Evolutionary conservation across 2,888 invertebrate genomes (phyloP), one percentile per base, ranked within the genome.

Genomic region (Craniophora ligustri): DNA sequence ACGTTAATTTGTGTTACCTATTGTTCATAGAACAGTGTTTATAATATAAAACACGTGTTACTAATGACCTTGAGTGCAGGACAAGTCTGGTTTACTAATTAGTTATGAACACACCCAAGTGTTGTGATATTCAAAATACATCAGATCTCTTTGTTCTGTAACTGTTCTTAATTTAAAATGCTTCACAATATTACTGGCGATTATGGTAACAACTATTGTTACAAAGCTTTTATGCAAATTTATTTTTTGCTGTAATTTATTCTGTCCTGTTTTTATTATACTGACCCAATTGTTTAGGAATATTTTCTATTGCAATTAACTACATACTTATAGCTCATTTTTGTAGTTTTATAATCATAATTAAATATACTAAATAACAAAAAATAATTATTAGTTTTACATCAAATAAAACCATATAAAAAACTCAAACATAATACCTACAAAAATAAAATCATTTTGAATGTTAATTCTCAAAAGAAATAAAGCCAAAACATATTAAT

Each of bases 51-150:
- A 77, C 80, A 79, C 77, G 75, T 79, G 79, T 75, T 71, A 54
- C 50, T 28, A 42, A 56, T 76, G 82, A 79, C 86, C 85, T 86
- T 87, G 81, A 65, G 53, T 53, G 44, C 75, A 61, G 74, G 67
- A 76, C 75, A 66, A 68, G 68, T 63, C 66, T 72, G 55, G 69
- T 67, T 67, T 71, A 72, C 58, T 76, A 77, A 76, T 72, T 69
- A 68, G 60, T 49, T 42, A n/a, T 50, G 78, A 69, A 79, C 79
- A 82, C 76, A 80, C 79, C 82, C 82, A 76, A 28, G 61, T 60
- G 48, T 67, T 41, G 46, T 65, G 48, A 48, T 71, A 62, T 68
- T 72, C 66, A 64, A 72, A 77, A 66, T 71, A 75, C 53, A 65
- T 62, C 48, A 49, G 28, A 45, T 44, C 48, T 63, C 81, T 81